Base-by-base conservation (phyloP, 1,140 invertebrate species). In the Neuroterus valhalla region DNA sequence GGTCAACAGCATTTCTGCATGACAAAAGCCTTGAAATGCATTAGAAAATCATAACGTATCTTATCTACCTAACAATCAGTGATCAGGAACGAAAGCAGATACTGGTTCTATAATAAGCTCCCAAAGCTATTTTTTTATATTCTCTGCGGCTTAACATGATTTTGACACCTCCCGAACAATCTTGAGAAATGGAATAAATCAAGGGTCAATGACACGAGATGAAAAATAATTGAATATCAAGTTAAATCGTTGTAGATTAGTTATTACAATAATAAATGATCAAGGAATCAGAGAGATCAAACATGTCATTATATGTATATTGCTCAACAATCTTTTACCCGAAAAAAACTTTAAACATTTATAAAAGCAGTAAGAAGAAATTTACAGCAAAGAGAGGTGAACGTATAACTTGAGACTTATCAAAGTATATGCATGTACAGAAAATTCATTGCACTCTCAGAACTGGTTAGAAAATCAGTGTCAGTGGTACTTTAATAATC, bases 1-100 rank as follows among this genome's bases (percentile, higher is more conserved):
- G 81, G 81, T 82, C 78, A 82, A 82, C 71, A 80, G 66, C 46
- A 71, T 69, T 81, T 76, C 70, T 82, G 66, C 72, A 76, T 71
- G 74, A 69, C 71, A 72, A 76, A 55, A 70, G 48, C 48, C 48
- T 15, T 26, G 10, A 62, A 26, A 62, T 62, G 55, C 31, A 62
- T 62, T 62, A n/a, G 55, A 31, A 62, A 15, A 26, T 11, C 23
- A 26, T 62, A 31, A 38, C 21, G n/a, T 31, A n/a, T 31, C 23
- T 62, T 62, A 62, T 52, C 50, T 21, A 15, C 31, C 23, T 62
- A 62, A 38, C 15, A 62, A 26, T 62, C n/a, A 62, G 3, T 26
- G 26, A 62, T 62, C 55, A 62, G 14, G 55, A 62, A 62, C 23
- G 31, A n/a, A n/a, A 26, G 26, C 55, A 62, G 23, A 31, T 26